Evolutionary conservation across 1,140 invertebrate genomes (phyloP), one percentile per base, ranked within the genome.

Genomic region (Venturia canescens): DNA sequence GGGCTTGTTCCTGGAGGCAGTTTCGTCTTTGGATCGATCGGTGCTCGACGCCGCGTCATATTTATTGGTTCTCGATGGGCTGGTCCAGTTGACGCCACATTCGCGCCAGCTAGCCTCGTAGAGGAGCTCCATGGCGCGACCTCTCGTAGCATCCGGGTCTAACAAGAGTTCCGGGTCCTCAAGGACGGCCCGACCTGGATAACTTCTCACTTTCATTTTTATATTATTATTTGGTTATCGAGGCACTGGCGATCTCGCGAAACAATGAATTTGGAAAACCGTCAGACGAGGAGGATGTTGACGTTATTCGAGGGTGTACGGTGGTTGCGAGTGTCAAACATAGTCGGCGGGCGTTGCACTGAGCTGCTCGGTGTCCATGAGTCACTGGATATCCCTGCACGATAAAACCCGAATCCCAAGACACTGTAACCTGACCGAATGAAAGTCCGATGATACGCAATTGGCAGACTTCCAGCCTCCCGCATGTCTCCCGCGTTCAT

Each of bases 21-120:
- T 60, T 11, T 89, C 81, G n/a, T 79, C 79, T 60, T 77, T 82
- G 31, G 57, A 23, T 48, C 66, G 15, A 23, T 60, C 74, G 4
- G 66, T 83, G 21, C 53, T 60, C 3, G 48, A 38, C 6, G 75
- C 44, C 11, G 57, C 15, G 57, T 44, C 38, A 9, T n/a, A 48
- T 34, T 77, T 66, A 15, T 69, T 27, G 16, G 26, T 69, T 34
- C 83, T 82, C 44, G 85, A 69, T 48, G 80, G 81, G 63, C 80
- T 87, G 13, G 86, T 85, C 89, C 88, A 90, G 77, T 90, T 88
- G 31, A 88, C 87, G 63, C 86, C 89, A 70, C 88, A 91, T 76
- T 96, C 95, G 70, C 95, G 93, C 96, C 96, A 97, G 85, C 96
- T 97, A 57, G 96, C 96, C 84, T 96, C 96, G 89, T 97, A 97